Conservation (phyloP, 2,113 vertebrate genomes). For the Thalassarche chlororhynchos region DNA sequence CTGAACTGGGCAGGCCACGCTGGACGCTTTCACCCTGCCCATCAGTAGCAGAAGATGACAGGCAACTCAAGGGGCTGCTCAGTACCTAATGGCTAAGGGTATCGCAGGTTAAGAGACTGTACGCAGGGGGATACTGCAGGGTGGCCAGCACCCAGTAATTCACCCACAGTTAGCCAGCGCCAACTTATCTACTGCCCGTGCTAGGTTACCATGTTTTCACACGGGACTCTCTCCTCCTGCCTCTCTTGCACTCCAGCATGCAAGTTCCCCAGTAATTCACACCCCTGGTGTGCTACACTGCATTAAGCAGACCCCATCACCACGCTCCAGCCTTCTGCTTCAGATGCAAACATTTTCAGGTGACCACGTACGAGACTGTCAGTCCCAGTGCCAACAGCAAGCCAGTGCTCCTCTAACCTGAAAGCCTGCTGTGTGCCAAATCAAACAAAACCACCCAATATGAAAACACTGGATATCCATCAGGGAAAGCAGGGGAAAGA, state of each 20-base stretch:
- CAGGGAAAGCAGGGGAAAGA: background rate
- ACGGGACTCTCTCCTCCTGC: background rate
- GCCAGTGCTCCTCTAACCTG: background rate
- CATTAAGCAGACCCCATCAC: background rate
- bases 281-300: background rate
- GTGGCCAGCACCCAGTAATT: background rate
- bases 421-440: background rate
- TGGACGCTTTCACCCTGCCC: background rate
- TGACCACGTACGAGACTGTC: background rate
- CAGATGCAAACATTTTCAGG: background rate
- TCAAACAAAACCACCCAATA: background rate
- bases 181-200: background rate
- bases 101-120: background rate
- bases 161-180: background rate
- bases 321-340: background rate
- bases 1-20: background rate
- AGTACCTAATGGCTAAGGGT: background rate
- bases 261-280: fast-evolving
- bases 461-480: background rate
- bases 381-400: background rate
- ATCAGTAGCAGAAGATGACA: background rate
- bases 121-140: fast-evolving
- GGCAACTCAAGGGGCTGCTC: background rate
- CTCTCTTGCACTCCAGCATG: background rate
- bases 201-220: background rate